A percentile compares a stretch with the other conserved stretches of the same genome.
These are phyloP conservation scores for Bombus difficillimus DNA, from an alignment of 1,140 invertebrate genomes.

Conservation along the genomic window DNA sequence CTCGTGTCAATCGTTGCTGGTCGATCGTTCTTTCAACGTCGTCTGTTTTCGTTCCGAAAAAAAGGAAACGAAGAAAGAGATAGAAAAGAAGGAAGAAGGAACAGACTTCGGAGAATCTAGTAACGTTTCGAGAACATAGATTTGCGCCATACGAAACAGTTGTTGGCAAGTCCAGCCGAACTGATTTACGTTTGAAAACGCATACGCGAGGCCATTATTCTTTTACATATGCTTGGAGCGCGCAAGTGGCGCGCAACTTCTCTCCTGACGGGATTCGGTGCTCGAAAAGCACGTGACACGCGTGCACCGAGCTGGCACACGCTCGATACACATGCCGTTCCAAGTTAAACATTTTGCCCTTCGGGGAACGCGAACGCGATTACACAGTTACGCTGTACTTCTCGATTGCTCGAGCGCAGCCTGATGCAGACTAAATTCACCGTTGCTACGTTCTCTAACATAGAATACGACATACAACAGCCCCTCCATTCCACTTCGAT, in stretches of 20 bases:
- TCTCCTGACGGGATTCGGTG: background rate
- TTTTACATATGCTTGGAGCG: background rate
- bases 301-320: background rate
- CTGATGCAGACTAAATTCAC: background rate
- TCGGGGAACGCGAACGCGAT: constrained; percentile 3
- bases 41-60: too few species aligned
- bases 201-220: background rate
- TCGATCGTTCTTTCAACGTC: too few species aligned
- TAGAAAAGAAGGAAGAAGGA: background rate
- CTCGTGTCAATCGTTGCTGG: too few species aligned
- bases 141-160: background rate
- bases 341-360: constrained; percentile 32
- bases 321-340: background rate
- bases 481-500: background rate
- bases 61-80: background rate
- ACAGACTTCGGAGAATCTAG: background rate
- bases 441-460: background rate
- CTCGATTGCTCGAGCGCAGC: constrained; percentile 3
- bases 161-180: background rate
- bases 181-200: constrained; percentile 12
- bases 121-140: background rate
- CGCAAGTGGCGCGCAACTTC: background rate
- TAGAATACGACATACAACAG: background rate
- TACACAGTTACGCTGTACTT: background rate
- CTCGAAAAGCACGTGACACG: constrained; percentile 20